Evolutionary conservation across 2,113 vertebrate species (phyloP), one percentile per base, ranked within the genome.

Genomic region (Grallaria varia): DNA sequence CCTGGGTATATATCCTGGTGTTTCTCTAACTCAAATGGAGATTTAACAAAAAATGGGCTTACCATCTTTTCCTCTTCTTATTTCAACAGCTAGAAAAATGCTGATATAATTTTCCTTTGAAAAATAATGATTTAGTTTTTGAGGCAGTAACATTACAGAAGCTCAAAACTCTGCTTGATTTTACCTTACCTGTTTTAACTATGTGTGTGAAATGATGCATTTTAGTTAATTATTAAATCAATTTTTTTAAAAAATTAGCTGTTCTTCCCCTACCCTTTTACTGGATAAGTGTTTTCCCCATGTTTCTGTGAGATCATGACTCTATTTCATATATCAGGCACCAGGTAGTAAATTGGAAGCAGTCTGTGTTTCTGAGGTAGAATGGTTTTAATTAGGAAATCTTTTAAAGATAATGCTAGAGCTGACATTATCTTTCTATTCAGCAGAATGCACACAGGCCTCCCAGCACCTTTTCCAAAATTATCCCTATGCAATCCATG

Each of bases 211-310:
- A 80, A 62, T n/a, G 1, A 79, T 4, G 3, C 49, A 12, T 60
- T 92, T 50, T n/a, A 2, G 10, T 45, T 77, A 76, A 49, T 63
- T 44, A 37, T 49, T 60, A 52, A 62, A 35, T 4, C 1, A 8
- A 8, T 20, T 60, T 58, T 63, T 89, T 44, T 5, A 11, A 45
- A 50, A 11, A 45, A 59, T 53, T 45, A 87, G 0, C 6, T 80
- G 3, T 7, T 76, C 21, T 47, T 10, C 3, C 7, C 5, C 8
- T 1, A 49, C 1, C 2, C 6, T 63, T 13, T 7, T 47, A 5
- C 6, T 71, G 6, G 5, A 8, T 56, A 30, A 58, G 8, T 31
- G 18, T 4, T 2, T 3, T 72, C 14, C 15, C 42, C 50, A 16
- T 16, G 6, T 28, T 81, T 89, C 23, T 60, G 14, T 40, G 40